phyloP scores from a whole-genome alignment of 2,113 vertebrate genomes.

The Hirundichthys speculiger region DNA sequence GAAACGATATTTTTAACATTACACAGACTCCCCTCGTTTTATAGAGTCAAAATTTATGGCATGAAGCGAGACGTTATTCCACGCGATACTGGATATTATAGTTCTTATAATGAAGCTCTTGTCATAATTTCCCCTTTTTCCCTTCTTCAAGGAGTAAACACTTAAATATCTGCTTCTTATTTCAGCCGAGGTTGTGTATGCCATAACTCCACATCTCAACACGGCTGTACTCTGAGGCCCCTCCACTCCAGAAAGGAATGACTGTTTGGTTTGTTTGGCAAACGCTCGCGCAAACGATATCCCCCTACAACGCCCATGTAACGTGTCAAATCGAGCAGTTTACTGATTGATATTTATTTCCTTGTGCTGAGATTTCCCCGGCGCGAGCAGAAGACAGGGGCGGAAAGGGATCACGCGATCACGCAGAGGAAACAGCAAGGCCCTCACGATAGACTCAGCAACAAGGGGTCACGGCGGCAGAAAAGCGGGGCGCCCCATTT shows the following conservation, averaged over 20 bases:
- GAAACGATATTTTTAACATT: too few relatives aligned
- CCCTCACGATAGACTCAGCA: constrained; percentile 28
- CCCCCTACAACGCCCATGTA: constrained; percentile 14
- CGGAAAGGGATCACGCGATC: constrained; percentile 26
- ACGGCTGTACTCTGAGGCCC: background rate
- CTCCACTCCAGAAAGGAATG: constrained; percentile 1
- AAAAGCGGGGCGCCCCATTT: constrained; percentile 45
- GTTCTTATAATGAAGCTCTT: too few relatives aligned
- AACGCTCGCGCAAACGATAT: constrained; percentile 31
- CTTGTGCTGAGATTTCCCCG: constrained; percentile 8
- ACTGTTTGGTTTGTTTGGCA: constrained; percentile 49
- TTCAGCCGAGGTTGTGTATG: constrained; percentile 1
- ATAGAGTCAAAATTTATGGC: background rate
- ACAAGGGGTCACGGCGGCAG: constrained; percentile 18
- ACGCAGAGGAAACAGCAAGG: constrained; percentile 40
- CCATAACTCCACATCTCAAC: constrained; percentile 20
- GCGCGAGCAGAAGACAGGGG: constrained; percentile 2
- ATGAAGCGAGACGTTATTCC: background rate
- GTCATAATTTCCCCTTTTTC: constrained; percentile 16
- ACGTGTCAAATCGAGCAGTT: background rate
- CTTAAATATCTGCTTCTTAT: constrained; percentile 13
- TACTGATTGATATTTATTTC: constrained; percentile 52
- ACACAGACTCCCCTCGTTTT: too few relatives aligned
- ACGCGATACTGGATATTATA: background rate
- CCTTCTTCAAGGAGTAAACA: constrained; percentile 8